phyloP scores from a whole-genome alignment of 35 echinoderm and acorn worm genomes.

The Hemicentrotus pulcherrimus region DNA sequence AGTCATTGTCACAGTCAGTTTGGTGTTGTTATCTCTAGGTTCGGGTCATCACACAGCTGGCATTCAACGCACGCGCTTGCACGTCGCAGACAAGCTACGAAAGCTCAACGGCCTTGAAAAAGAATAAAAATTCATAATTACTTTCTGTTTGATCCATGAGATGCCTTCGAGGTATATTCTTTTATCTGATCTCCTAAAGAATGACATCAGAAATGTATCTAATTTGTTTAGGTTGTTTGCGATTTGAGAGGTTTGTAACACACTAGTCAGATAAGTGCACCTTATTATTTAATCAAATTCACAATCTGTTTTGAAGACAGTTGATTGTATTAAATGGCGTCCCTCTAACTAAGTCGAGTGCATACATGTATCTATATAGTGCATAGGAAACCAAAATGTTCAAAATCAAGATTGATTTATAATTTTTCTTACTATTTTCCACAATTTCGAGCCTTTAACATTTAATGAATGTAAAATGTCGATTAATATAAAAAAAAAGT shows the following conservation, averaged over 20 bases:
- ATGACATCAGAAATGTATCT: not conserved
- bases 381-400: too few species aligned
- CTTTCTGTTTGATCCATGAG: not conserved
- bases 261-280: not conserved
- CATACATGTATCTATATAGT: too few species aligned
- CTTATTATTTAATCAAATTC: not conserved
- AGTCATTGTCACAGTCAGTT: not conserved
- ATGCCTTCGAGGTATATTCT: not conserved
- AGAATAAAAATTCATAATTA: not conserved
- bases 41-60: constrained; percentile 6
- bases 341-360: too few species aligned
- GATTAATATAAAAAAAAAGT: too few species aligned
- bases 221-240: not conserved
- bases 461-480: too few species aligned
- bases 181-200: not conserved
- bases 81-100: not conserved
- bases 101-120: not conserved
- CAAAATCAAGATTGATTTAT: too few species aligned
- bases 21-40: not conserved
- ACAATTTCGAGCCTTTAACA: too few species aligned
- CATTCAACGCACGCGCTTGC: constrained; percentile 7
- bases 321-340: too few species aligned
- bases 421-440: too few species aligned
- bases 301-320: too few species aligned
- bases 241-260: not conserved